Conservation (phyloP, 2,113 vertebrate species). For the Bubalus kerabau region DNA sequence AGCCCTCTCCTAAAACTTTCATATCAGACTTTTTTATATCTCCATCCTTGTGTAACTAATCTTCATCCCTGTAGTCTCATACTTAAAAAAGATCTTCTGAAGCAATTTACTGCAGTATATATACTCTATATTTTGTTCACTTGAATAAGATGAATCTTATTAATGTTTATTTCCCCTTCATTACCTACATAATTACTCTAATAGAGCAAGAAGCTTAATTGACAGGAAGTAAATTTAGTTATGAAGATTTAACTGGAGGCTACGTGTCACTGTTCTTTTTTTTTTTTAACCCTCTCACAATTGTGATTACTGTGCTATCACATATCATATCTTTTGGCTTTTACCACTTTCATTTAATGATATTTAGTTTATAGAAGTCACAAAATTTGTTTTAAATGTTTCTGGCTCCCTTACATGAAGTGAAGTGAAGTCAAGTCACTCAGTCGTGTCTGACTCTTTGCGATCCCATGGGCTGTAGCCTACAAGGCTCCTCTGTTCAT, state of each 20-base stretch:
- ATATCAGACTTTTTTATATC: background rate
- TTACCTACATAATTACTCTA: background rate
- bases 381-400: constrained; percentile 1
- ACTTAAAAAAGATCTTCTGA: background rate
- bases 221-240: background rate
- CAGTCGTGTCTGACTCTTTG: accelerated
- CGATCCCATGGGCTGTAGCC: background rate
- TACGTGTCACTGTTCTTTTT: background rate
- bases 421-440: background rate
- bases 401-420: background rate
- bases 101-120: background rate
- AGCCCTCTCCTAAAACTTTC: background rate
- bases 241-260: background rate
- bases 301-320: background rate
- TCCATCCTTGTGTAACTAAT: background rate
- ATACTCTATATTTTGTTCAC: background rate
- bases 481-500: background rate
- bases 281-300: background rate
- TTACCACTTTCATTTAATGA: background rate
- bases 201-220: background rate
- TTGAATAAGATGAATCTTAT: background rate
- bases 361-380: background rate
- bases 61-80: background rate
- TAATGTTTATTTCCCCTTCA: background rate
- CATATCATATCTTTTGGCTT: background rate